Evolutionary conservation across 92 coral and sea anemone species (phyloP), one percentile per base, ranked within the genome.

Genomic region (Hydrozoanthus gracilis): DNA sequence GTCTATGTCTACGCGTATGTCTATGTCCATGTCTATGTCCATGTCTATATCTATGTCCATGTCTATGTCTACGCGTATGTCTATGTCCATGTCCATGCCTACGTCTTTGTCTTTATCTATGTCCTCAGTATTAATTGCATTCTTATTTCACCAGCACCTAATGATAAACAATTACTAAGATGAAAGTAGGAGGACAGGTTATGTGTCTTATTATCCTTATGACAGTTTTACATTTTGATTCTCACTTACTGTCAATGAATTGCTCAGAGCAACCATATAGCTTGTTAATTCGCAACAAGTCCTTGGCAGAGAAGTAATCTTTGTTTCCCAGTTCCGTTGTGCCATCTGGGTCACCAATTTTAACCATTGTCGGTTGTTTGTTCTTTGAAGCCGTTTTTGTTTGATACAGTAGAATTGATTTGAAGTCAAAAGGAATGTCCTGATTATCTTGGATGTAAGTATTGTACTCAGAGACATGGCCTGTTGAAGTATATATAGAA

Each of bases 211-310:
- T 0, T 13, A 54, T 54, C 9, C 8, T 54, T 13, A 54, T 13
- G 14, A 13, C 61, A 0, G 45, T 3, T 7, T 0, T 66, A 66
- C 4, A 35, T 9, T 71, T 4, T 0, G 47, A 78, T 8, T 20
- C 17, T n/a, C 8, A 79, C 84, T 79, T 79, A 79, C 84, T 47
- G 60, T 79, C 73, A 14, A 46, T 66, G 12, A 3, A 3, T 16
- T 79, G 84, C 51, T 79, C 73, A 61, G 84, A 79, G 56, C 84
- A 79, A 10, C 84, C 84, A 47, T 79, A 79, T 3, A 79, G 44
- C 27, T 17, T 49, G 27, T 79, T 79, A 3, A 79, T 64, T 17
- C 71, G 58, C 17, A n/a, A 12, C 51, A 79, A 47, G n/a, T 79
- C 84, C 27, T 46, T 61, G 0, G 84, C 73, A 12, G 84, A 79